These are phyloP conservation scores for Psammodynastes pulverulentus DNA, from an alignment of 2,113 vertebrate species.

Conservation along the genomic window DNA sequence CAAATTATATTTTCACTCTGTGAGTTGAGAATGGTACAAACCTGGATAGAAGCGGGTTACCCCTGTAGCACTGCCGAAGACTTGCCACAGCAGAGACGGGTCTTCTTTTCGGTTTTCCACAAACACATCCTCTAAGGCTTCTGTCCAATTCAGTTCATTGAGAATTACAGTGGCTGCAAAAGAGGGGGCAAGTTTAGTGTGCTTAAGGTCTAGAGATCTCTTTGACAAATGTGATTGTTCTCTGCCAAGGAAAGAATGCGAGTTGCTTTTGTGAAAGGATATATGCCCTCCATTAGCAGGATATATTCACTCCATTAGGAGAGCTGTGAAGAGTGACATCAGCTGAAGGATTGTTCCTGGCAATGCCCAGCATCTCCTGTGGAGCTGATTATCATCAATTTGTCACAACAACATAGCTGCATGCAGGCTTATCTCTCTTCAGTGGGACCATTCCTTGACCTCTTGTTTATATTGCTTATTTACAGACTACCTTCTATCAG, in stretches of 20 bases:
- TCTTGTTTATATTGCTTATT: not conserved
- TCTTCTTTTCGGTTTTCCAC: constrained; percentile 90
- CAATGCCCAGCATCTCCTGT: no score
- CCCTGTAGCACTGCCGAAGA: constrained; percentile 94
- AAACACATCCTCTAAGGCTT: constrained; percentile 90
- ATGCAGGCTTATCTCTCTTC: not conserved
- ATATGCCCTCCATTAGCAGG: not conserved
- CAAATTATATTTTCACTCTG: not conserved
- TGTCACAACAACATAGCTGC: not conserved
- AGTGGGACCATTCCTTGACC: not conserved
- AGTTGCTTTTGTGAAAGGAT: not conserved
- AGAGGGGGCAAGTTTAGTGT: not conserved
- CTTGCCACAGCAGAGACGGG: constrained; percentile 94
- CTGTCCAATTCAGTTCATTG: constrained; percentile 96
- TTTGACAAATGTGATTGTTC: rapidly evolving
- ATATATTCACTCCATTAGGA: not conserved
- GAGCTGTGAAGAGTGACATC: not conserved
- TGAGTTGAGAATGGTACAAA: constrained; percentile 42
- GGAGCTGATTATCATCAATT: not conserved
- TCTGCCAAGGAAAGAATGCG: not conserved
- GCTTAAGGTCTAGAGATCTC: not conserved
- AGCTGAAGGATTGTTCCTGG: not conserved
- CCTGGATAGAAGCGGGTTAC: constrained; percentile 97
- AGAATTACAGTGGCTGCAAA: constrained; percentile 88
- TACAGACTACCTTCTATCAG: not conserved